Conservation (phyloP, 2,888 invertebrate species). For the Tenodera sinensis region DNA sequence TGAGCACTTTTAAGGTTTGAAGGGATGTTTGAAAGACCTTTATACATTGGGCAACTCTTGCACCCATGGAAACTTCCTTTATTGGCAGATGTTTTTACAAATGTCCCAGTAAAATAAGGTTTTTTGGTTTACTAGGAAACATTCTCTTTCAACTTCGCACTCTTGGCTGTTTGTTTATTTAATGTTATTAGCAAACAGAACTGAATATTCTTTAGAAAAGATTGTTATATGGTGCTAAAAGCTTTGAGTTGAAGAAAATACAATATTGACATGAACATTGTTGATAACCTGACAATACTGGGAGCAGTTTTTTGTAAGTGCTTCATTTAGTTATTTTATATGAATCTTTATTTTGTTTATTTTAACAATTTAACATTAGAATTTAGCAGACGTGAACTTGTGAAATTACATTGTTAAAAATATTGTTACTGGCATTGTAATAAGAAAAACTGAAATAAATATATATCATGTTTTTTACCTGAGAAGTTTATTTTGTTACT, state of each 20-base stretch:
- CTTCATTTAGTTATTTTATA: not conserved
- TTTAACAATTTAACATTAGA: not conserved
- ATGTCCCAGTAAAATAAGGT: no score
- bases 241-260: not conserved
- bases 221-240: not conserved
- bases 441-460: not conserved
- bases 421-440: not conserved
- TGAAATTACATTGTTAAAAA: not conserved
- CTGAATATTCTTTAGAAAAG: no score
- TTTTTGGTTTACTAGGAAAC: no score
- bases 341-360: not conserved
- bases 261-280: not conserved
- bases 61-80: no score
- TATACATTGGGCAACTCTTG: no score
- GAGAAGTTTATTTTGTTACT: no score
- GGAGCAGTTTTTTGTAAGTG: not conserved
- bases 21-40: no score
- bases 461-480: not conserved
- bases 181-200: no score
- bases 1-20: no score
- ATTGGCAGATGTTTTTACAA: no score
- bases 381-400: not conserved
- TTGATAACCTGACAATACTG: not conserved
- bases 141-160: no score
- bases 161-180: no score